Base-by-base conservation (phyloP, 2,888 invertebrate species). In the Drosophila paracracens region DNA sequence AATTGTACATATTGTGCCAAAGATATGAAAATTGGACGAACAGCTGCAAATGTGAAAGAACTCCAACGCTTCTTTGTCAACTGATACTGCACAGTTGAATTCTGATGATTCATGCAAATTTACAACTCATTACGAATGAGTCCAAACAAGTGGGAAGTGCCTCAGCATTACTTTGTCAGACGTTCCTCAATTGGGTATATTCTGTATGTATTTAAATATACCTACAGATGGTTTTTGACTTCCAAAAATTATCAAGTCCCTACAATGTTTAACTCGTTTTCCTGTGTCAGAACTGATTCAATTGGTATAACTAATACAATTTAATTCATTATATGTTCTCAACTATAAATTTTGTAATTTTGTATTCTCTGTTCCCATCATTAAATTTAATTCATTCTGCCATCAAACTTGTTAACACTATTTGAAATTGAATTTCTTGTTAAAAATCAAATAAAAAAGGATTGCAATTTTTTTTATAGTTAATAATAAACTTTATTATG, bases 401-500 rank as follows among this genome's bases (percentile, higher is more conserved):
- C 21, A 5, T 21, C 21, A 43, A 43, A 43, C 5, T 21, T 21
- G 2, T 5, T 43, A 21, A 7, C 13, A 16, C 8, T 7, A 18
- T 18, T 38, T 7, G 18, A 38, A 4, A 46, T 25, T 10, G 33
- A 46, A 13, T 4, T 46, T 16, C 21, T 6, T 13, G 6, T 21
- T 13, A 3, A 21, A 6, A 43, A 13, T 43, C 43, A 7, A 46
- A 46, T 21, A 16, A 46, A 46, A 21, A 21, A 21, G 0, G 7
- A 46, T 21, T 46, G 13, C 4, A 21, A 46, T 16, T 46, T 46
- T 21, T 5, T 46, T 4, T 48, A 43, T 61, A 65, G 51, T 70
- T 74, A 64, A 35, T 67, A 63, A 73, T 83, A 74, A 53, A 70
- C 63, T 87, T 79, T 81, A 81, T 82, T 84, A 64, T 43, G 76